Percentiles rank a stretch among this genome's conserved stretches.
These are phyloP conservation scores for Cheirogaleus major DNA, from an alignment of 2,797 vertebrate species.

Conservation along the genomic window DNA sequence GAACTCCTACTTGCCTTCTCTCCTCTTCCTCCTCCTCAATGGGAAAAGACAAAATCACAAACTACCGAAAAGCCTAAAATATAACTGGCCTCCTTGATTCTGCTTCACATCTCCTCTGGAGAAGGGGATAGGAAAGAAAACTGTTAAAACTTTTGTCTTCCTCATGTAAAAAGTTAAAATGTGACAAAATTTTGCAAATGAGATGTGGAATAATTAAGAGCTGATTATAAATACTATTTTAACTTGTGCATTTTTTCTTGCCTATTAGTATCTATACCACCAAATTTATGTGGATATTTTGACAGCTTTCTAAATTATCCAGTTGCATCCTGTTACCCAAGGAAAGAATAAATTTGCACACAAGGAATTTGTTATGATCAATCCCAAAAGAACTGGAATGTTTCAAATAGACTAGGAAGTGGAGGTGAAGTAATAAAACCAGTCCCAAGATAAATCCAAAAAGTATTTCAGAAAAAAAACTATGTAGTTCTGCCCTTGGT, in stretches of 20 bases:
- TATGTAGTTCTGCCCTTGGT: neutral
- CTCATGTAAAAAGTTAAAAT: conserved; percentile 39
- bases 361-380: conserved; percentile 24
- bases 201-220: conserved; percentile 2
- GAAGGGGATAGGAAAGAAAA: neutral
- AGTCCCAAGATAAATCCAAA: neutral
- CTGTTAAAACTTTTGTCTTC: neutral
- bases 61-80: neutral
- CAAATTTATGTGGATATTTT: neutral
- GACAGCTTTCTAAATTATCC: conserved; percentile 46
- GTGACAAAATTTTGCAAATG: conserved; percentile 9
- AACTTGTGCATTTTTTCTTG: neutral
- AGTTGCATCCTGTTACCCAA: neutral
- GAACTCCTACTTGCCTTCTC: neutral
- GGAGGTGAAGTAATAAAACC: conserved; percentile 22
- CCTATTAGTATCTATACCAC: neutral
- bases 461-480: neutral
- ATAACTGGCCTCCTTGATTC: neutral
- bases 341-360: conserved; percentile 13
- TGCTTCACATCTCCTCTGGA: neutral
- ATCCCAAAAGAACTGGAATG: neutral
- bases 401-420: conserved; percentile 31
- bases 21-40: rapidly evolving
- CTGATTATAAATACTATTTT: neutral
- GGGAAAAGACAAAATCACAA: neutral